Percentiles rank a stretch among this genome's conserved stretches.
phyloP scores from a whole-genome alignment of 2,797 vertebrate species.

The Tragelaphus oryx region DNA sequence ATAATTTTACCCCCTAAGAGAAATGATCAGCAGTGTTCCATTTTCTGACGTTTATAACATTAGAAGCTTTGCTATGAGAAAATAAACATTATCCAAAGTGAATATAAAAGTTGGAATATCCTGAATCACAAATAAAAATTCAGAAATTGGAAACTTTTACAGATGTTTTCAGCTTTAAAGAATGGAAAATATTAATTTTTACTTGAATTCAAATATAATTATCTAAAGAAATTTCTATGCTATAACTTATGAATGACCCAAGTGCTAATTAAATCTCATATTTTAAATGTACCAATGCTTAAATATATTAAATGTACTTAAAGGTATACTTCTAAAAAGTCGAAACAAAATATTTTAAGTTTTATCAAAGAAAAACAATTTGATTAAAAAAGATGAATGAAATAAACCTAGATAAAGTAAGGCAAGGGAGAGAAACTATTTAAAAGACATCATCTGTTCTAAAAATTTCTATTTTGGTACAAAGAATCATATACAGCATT shows the following conservation, averaged over 20 bases:
- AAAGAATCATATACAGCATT: background rate
- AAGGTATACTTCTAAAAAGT: constrained; percentile 8
- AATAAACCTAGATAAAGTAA: background rate
- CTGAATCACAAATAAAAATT: background rate
- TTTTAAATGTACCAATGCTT: constrained; percentile 6
- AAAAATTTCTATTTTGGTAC: background rate
- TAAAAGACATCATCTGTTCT: constrained; percentile 23
- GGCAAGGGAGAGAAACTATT: background rate
- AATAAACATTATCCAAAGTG: constrained; percentile 18
- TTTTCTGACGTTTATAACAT: constrained; percentile 36
- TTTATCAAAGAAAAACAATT: background rate
- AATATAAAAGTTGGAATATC: background rate
- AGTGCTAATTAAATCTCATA: background rate
- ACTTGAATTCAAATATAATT: constrained; percentile 35
- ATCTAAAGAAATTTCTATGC: background rate
- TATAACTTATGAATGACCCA: background rate
- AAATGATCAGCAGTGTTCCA: background rate
- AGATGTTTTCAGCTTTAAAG: background rate
- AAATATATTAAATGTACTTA: constrained; percentile 4
- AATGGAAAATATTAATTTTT: constrained; percentile 12
- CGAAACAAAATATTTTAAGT: constrained; percentile 1
- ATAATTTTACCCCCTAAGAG: background rate
- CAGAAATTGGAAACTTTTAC: background rate
- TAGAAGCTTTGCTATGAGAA: constrained; percentile 18
- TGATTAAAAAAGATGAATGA: constrained; percentile 15